Conservation (phyloP, 2,113 vertebrate genomes). For the Jacana jacana region DNA sequence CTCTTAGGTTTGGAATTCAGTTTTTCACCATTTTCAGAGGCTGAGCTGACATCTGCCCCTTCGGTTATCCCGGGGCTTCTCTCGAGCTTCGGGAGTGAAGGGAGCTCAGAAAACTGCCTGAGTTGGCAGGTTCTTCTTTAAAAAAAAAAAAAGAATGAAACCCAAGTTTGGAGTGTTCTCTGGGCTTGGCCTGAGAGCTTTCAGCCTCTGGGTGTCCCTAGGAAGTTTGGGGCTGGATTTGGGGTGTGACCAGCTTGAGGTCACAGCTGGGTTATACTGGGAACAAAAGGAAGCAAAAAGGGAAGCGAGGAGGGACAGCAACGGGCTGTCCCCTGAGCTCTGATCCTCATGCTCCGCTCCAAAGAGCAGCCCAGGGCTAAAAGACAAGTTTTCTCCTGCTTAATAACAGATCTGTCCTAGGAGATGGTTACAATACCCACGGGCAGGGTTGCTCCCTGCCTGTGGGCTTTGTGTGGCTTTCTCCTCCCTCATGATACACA, state of each 20-base stretch:
- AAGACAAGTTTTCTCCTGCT: conserved; percentile 28
- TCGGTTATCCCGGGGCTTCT: fast-evolving
- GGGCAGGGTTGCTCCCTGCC: conserved; percentile 32
- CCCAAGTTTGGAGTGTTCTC: fast-evolving
- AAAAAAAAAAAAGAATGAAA: background rate
- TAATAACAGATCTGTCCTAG: background rate
- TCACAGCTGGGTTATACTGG: background rate
- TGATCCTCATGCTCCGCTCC: background rate
- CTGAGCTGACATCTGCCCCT: background rate
- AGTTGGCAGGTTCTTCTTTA: background rate
- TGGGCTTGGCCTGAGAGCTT: fast-evolving
- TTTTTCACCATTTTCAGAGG: background rate
- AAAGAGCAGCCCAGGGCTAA: conserved; percentile 28
- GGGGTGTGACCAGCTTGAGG: background rate
- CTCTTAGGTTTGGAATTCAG: fast-evolving
- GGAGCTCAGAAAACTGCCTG: background rate
- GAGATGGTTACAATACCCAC: background rate
- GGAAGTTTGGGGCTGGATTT: background rate
- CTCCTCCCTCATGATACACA: conserved; percentile 56
- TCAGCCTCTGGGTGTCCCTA: background rate
- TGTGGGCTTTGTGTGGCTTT: conserved; percentile 33
- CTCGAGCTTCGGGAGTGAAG: background rate
- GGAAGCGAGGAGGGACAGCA: background rate
- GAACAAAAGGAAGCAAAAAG: background rate
- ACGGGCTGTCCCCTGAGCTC: background rate